Base-by-base conservation (phyloP, 2,888 invertebrate genomes). In the Chesias legatella region DNA sequence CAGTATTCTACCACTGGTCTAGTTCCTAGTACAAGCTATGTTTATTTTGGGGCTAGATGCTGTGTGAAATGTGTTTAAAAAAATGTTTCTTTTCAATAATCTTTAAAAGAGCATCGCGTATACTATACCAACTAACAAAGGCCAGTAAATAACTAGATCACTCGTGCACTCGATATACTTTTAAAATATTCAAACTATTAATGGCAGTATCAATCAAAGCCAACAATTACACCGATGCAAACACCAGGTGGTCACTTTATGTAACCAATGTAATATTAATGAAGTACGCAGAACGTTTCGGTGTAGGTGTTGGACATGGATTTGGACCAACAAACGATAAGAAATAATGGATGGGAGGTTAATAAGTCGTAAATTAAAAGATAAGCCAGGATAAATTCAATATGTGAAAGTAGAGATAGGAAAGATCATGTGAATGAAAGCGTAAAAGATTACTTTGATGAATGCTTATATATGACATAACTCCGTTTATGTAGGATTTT, bases 161-260 rank as follows among this genome's bases (percentile, higher is more conserved):
- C 13, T 17, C 13, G 41, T 32, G 40, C 13, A 35, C 39, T 32
- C 35, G 31, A 38, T 32, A 27, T 27, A n/a, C n/a, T 35, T 23
- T 36, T 68, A 63, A 62, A 59, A 63, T 57, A 60, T 56, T 56
- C 52, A 42, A 51, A 59, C 58, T 56, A 42, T 60, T 66, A 67
- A 63, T 63, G 50, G 56, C 52, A 58, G 64, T 66, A 75, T 76
- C 77, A 77, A 77, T 79, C 75, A 75, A 67, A 48, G 13, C 37
- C 52, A 63, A 68, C 73, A 73, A 73, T 76, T 70, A 76, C 48
- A 61, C 46, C 67, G 67, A 70, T 63, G 66, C 67, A 66, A 71
- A 68, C 70, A 45, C 76, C 79, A 78, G 79, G 77, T 78, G 80
- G 77, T 56, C 72, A 57, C 45, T 61, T 71, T 67, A 72, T 63